A percentile compares a stretch with the other conserved stretches of the same genome.
Conservation (phyloP, 2,113 vertebrate genomes). For the Salvelinus alpinus region DNA sequence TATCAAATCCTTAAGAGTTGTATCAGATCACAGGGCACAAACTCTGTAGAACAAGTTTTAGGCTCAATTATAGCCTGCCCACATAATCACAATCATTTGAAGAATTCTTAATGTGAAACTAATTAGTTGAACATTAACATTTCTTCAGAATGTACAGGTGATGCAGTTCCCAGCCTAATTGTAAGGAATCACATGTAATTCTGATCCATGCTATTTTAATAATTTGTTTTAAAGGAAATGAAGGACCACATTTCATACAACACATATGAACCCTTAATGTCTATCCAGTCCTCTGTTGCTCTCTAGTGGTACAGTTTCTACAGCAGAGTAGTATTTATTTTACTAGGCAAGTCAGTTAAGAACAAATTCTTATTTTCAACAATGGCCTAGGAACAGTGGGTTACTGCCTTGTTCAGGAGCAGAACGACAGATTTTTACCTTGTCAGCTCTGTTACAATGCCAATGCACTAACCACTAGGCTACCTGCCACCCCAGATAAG, state of each 20-base stretch:
- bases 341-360: background rate
- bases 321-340: background rate
- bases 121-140: background rate
- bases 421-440: too few relatives aligned
- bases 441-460: background rate
- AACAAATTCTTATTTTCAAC: too few relatives aligned
- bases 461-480: too few relatives aligned
- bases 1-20: conserved; percentile 52
- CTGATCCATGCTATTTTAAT: background rate
- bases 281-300: conserved; percentile 61
- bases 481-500: background rate
- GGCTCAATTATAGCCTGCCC: background rate
- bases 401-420: too few relatives aligned
- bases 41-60: background rate
- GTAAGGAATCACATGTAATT: background rate
- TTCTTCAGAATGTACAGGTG: too few relatives aligned
- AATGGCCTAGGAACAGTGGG: too few relatives aligned
- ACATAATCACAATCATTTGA: background rate
- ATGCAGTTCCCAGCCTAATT: too few relatives aligned
- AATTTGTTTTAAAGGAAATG: background rate
- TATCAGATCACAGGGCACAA: conserved; percentile 31
- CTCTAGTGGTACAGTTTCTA: conserved; percentile 59
- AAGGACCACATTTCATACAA: background rate
- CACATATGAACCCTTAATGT: background rate
- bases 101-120: background rate